Conservation (phyloP, 2,888 invertebrate species). For the Acleris sparsana region DNA sequence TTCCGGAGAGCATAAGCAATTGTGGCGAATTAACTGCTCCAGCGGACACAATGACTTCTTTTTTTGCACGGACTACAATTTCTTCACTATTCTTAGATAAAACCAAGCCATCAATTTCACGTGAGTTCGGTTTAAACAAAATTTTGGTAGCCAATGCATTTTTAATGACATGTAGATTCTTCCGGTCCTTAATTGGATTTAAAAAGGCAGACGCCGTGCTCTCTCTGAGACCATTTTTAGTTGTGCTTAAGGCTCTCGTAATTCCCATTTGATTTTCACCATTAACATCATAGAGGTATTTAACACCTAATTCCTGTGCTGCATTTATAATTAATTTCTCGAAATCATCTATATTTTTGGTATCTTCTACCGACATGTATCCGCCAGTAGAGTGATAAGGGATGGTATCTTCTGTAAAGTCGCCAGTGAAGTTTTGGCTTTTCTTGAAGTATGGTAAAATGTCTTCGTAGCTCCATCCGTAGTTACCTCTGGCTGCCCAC, state of each 20-base stretch:
- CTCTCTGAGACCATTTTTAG: slow-evolving; percentile 71
- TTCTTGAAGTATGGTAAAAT: slow-evolving; percentile 79
- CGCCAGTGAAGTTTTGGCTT: slow-evolving; percentile 67
- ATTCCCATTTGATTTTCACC: slow-evolving; percentile 78
- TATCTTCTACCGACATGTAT: slow-evolving; percentile 63
- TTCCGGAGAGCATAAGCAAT: slow-evolving; percentile 78
- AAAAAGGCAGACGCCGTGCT: slow-evolving; percentile 83
- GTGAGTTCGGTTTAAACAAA: slow-evolving; percentile 74
- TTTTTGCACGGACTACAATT: slow-evolving; percentile 62
- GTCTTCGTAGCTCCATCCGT: slow-evolving; percentile 83
- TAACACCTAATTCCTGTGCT: slow-evolving; percentile 71
- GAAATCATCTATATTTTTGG: slow-evolving; percentile 42
- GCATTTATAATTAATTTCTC: slow-evolving; percentile 62
- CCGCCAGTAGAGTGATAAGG: slow-evolving; percentile 67
- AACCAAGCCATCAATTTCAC: slow-evolving; percentile 68
- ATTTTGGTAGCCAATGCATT: slow-evolving; percentile 79
- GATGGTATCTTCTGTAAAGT: slow-evolving; percentile 44
- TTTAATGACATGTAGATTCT: slow-evolving; percentile 75
- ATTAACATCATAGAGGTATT: slow-evolving; percentile 62
- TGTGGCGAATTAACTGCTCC: slow-evolving; percentile 81
- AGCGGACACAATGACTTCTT: slow-evolving; percentile 79
- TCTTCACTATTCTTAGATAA: slow-evolving; percentile 60
- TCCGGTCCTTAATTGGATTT: slow-evolving; percentile 58
- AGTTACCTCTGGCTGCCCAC: slow-evolving; percentile 81
- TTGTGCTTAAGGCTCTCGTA: slow-evolving; percentile 68